A percentile compares a stretch with the other conserved stretches of the same genome.
phyloP scores from a whole-genome alignment of 2,888 invertebrate species.

The Allophyes oxyacanthae region DNA sequence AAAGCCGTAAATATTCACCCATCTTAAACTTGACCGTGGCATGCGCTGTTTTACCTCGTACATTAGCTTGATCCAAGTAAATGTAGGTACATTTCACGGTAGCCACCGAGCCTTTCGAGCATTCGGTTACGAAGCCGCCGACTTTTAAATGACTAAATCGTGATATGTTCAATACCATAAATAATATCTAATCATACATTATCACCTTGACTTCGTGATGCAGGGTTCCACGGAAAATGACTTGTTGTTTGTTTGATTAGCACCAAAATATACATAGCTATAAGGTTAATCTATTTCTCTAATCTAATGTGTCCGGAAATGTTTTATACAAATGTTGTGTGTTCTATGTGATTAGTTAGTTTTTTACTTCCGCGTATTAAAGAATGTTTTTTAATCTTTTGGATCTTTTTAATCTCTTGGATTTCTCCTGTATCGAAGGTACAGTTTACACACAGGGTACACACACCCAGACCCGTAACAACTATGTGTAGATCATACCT shows the following conservation, averaged over 20 bases:
- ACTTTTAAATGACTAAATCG: slow-evolving; percentile 1
- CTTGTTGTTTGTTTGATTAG: not conserved
- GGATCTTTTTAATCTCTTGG: too few species aligned
- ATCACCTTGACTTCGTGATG: not conserved
- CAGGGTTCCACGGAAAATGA: not conserved
- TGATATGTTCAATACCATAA: not conserved
- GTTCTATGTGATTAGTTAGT: too few species aligned
- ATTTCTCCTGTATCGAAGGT: too few species aligned
- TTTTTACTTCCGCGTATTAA: slow-evolving; percentile 12
- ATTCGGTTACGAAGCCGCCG: not conserved
- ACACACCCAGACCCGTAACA: too few species aligned
- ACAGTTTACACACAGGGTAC: too few species aligned
- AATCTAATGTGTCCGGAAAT: too few species aligned
- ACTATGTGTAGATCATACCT: too few species aligned
- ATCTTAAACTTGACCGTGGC: slow-evolving; percentile 38
- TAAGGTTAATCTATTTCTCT: too few species aligned
- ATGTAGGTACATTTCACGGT: too few species aligned
- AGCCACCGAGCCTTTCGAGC: slow-evolving; percentile 10
- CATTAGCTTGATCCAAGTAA: slow-evolving; percentile 17
- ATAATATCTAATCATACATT: not conserved
- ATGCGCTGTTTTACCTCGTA: slow-evolving; percentile 13
- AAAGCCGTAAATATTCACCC: slow-evolving; percentile 6
- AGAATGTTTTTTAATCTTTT: too few species aligned
- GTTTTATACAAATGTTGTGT: not conserved
- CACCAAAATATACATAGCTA: too few species aligned